phyloP scores from a whole-genome alignment of 2,888 invertebrate species.

The Agrotis exclamationis region DNA sequence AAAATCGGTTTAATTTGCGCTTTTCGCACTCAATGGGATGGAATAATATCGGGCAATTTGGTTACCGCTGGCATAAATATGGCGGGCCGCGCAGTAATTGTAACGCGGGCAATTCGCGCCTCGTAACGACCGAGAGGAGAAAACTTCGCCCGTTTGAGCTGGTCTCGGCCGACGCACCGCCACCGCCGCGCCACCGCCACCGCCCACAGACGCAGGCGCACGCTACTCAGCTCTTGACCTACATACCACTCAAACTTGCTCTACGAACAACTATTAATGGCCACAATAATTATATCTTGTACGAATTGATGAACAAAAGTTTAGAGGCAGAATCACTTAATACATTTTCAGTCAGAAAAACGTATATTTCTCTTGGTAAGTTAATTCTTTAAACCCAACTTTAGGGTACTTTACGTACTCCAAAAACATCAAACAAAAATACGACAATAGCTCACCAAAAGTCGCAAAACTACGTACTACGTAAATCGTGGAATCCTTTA shows the following conservation, averaged over 20 bases:
- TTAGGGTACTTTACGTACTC: slow-evolving; percentile 29
- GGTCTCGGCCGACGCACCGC: slow-evolving; percentile 72
- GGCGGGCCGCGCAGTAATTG: slow-evolving; percentile 90
- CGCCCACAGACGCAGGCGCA: slow-evolving; percentile 61
- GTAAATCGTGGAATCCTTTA: slow-evolving; percentile 70
- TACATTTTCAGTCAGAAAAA: slow-evolving; percentile 14
- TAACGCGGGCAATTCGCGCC: slow-evolving; percentile 90
- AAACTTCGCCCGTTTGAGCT: slow-evolving; percentile 88
- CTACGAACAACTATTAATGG: slow-evolving; percentile 41
- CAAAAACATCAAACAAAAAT: slow-evolving; percentile 54
- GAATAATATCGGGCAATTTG: slow-evolving; percentile 92
- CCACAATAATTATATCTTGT: slow-evolving; percentile 36
- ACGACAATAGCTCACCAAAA: slow-evolving; percentile 45
- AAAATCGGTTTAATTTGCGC: slow-evolving; percentile 92
- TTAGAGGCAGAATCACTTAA: neutral
- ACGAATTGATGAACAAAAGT: slow-evolving; percentile 38
- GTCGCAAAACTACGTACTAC: slow-evolving; percentile 54
- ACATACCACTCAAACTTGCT: slow-evolving; percentile 37
- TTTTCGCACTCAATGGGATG: slow-evolving; percentile 92
- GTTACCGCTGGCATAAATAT: slow-evolving; percentile 91
- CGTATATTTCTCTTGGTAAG: neutral
- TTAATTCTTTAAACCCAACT: slow-evolving; percentile 19
- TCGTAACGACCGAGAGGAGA: slow-evolving; percentile 89
- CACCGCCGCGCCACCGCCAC: slow-evolving; percentile 40
- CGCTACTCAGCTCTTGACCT: slow-evolving; percentile 44